Percentiles rank a stretch among this genome's conserved stretches.
Conservation (phyloP, 1,140 invertebrate species). For the Amphibalanus amphitrite region DNA sequence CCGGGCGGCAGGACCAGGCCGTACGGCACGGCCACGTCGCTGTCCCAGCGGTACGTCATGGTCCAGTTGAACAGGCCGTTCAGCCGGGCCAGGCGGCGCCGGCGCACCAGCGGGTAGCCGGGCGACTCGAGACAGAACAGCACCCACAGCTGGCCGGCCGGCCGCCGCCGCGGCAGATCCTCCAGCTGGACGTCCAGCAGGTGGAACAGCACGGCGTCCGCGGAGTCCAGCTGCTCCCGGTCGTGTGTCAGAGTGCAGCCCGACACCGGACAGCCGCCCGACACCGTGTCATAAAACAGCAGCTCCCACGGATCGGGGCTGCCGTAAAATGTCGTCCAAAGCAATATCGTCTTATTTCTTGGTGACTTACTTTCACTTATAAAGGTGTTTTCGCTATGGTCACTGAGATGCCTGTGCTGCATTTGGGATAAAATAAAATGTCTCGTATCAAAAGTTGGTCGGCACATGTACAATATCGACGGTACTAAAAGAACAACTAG, state of each 20-base stretch:
- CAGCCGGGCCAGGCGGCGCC: conserved; percentile 4
- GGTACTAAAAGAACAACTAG: no score
- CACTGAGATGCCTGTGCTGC: no score
- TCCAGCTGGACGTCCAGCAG: neutral
- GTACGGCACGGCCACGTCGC: conserved; percentile 27
- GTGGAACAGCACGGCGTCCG: conserved; percentile 8
- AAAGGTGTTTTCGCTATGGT: no score
- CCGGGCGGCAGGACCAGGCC: conserved; percentile 18
- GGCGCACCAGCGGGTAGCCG: neutral
- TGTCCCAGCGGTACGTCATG: conserved; percentile 28
- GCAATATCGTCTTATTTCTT: conserved; percentile 1
- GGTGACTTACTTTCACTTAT: neutral
- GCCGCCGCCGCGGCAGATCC: neutral
- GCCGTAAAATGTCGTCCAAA: conserved; percentile 5
- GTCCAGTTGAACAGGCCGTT: conserved; percentile 29
- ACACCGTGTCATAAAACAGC: neutral
- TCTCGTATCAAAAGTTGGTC: no score
- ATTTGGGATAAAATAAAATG: no score
- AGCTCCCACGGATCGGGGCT: neutral
- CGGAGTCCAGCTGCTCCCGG: neutral
- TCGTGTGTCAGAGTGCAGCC: neutral
- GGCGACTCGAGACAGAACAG: neutral
- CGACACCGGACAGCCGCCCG: neutral
- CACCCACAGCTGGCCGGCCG: neutral
- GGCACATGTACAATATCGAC: no score